Conservation (phyloP, 2,888 invertebrate genomes). For the Nasonovia ribisnigri region DNA sequence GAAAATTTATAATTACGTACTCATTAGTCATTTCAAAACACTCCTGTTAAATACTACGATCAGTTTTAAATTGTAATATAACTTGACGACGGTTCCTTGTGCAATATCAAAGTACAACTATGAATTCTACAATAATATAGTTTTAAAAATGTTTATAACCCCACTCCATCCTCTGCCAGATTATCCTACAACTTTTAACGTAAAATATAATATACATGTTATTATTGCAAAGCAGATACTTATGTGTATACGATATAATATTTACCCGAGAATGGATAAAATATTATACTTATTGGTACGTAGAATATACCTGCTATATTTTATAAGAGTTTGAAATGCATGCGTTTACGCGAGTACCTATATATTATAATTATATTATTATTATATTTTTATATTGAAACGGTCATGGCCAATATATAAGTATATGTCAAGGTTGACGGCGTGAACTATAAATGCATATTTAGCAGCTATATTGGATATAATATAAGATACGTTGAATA, state of each 20-base stretch:
- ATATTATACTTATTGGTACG: background rate
- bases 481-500: background rate
- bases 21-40: background rate
- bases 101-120: background rate
- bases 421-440: background rate
- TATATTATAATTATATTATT: background rate
- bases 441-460: background rate
- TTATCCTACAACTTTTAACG: background rate
- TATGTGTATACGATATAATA: background rate
- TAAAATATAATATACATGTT: background rate
- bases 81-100: background rate
- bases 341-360: background rate
- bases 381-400: background rate
- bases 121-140: background rate
- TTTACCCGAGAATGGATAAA: background rate
- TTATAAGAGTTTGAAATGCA: background rate
- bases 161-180: background rate
- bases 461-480: background rate
- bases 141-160: background rate
- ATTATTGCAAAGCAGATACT: background rate
- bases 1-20: background rate
- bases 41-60: background rate
- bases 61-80: background rate
- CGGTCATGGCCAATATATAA: background rate
- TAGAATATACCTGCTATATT: background rate